phyloP scores from a whole-genome alignment of 2,888 invertebrate genomes.

The Drosophila algonquin region DNA sequence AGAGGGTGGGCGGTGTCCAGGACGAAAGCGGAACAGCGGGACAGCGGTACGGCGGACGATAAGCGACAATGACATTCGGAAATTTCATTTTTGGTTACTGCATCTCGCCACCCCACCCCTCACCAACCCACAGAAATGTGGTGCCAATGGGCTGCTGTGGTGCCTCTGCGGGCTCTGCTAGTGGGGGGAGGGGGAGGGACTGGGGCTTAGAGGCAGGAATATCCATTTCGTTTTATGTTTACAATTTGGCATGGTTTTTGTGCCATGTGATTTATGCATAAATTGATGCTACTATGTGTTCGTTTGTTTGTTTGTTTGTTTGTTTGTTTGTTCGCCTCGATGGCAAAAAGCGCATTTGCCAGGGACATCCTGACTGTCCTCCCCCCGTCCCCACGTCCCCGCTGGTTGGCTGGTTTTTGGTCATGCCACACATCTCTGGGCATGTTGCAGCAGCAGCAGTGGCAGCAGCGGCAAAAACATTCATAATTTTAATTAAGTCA shows the following conservation, averaged over 20 bases:
- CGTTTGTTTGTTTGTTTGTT: conserved; percentile 57
- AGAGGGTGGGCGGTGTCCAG: not conserved
- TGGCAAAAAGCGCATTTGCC: conserved; percentile 60
- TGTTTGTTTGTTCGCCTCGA: conserved; percentile 46
- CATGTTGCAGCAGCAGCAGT: not conserved
- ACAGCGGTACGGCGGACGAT: conserved; percentile 23
- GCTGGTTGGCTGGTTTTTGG: conserved; percentile 25
- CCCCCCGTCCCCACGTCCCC: conserved; percentile 11
- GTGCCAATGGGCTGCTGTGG: conserved; percentile 35
- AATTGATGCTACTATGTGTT: conserved; percentile 55
- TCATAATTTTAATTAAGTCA: conserved; percentile 73
- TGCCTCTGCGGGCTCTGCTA: conserved; percentile 9
- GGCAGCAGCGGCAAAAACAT: conserved; percentile 46
- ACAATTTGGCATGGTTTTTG: conserved; percentile 60
- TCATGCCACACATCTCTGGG: conserved; percentile 19
- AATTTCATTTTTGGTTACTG: conserved; percentile 55
- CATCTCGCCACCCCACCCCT: conserved; percentile 6
- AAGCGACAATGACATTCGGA: conserved; percentile 49
- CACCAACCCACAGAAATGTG: conserved; percentile 20
- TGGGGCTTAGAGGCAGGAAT: not conserved
- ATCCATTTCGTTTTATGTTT: conserved; percentile 47
- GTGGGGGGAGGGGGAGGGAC: not conserved
- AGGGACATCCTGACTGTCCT: conserved; percentile 44
- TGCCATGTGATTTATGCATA: conserved; percentile 67
- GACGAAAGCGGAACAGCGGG: not conserved